A percentile compares a stretch with the other conserved stretches of the same genome.
phyloP scores from a whole-genome alignment of 2,113 vertebrate species.

The Nycticorax nycticorax region DNA sequence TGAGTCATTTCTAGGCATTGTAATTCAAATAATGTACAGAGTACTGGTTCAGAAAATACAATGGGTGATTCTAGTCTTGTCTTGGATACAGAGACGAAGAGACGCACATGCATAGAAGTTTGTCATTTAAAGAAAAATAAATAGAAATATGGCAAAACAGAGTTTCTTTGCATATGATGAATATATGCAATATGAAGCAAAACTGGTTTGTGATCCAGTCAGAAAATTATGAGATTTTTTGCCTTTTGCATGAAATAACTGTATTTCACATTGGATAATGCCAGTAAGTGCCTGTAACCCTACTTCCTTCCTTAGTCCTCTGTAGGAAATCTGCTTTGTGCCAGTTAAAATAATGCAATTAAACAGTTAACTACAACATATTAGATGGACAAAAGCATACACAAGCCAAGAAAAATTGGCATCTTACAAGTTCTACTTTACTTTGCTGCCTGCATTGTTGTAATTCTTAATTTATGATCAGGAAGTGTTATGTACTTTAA shows the following conservation, averaged over 20 bases:
- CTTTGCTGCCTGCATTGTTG: background rate
- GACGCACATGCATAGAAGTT: background rate
- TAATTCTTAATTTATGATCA: background rate
- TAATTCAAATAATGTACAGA: background rate
- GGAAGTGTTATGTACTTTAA: background rate
- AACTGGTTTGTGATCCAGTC: background rate
- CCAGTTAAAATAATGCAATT: background rate
- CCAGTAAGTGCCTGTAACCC: background rate
- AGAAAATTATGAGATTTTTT: background rate
- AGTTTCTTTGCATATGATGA: background rate
- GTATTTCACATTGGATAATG: background rate
- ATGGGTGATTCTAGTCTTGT: background rate
- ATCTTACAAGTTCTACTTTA: background rate
- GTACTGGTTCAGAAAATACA: background rate
- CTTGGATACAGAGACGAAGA: background rate
- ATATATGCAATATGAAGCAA: background rate
- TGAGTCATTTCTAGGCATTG: background rate
- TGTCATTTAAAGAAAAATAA: background rate
- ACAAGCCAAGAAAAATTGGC: background rate
- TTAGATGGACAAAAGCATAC: background rate
- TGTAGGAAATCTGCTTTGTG: background rate
- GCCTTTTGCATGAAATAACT: background rate
- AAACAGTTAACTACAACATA: background rate
- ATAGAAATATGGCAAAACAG: background rate
- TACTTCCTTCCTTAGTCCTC: background rate